Percentiles rank a stretch among this genome's conserved stretches.
phyloP scores from a whole-genome alignment of 53 echinoderm and acorn worm genomes.

The Apostichopus leukothele region DNA sequence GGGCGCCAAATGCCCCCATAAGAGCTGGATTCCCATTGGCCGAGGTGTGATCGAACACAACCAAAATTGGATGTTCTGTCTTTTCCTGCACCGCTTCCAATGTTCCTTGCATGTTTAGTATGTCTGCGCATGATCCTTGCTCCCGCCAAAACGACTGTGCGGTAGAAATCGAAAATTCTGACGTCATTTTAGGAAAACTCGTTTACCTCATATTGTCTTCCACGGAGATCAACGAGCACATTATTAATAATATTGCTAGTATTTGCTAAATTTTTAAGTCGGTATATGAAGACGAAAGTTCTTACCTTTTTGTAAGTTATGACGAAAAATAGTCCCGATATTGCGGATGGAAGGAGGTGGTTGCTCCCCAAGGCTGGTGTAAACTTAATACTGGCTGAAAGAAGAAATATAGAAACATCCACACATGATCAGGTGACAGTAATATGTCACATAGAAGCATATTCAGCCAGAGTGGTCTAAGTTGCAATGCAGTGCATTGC shows the following conservation, averaged over 20 bases:
- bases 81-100: constrained; percentile 52
- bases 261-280: too few relatives aligned
- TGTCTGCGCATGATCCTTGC: constrained; percentile 69
- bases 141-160: constrained; percentile 83
- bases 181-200: too few relatives aligned
- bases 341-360: constrained; percentile 47
- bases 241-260: too few relatives aligned
- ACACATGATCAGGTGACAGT: too few relatives aligned
- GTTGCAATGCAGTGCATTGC: too few relatives aligned
- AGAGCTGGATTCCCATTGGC: constrained; percentile 60
- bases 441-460: too few relatives aligned
- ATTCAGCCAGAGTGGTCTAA: too few relatives aligned
- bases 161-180: not conserved
- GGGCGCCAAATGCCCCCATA: constrained; percentile 52
- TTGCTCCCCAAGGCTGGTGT: constrained; percentile 57
- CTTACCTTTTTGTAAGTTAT: constrained; percentile 76
- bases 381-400: constrained; percentile 56
- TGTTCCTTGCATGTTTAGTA: constrained; percentile 69
- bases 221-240: too few relatives aligned
- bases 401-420: not conserved
- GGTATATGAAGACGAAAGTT: too few relatives aligned
- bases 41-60: constrained; percentile 58
- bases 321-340: constrained; percentile 49
- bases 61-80: constrained; percentile 46
- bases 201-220: too few relatives aligned